Evolutionary conservation across 64 coral and sea anemone species (phyloP).

Genomic region (Exaiptasia diaphana): DNA sequence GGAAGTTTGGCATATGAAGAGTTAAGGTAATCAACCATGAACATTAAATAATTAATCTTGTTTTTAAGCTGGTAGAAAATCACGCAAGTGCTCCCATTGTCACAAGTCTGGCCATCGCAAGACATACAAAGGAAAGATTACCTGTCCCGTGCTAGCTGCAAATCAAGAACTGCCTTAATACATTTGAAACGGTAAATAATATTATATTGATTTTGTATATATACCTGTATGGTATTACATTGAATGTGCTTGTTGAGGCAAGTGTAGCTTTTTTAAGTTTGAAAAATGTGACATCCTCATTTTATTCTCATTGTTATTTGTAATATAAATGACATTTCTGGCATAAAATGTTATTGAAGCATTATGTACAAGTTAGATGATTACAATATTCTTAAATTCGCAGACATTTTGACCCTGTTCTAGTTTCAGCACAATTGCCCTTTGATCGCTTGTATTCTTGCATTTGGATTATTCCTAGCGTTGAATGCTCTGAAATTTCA

Average conservation of each 20-base stretch:
- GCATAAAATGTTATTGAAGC: too few relatives aligned
- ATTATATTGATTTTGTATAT: too few relatives aligned
- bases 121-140: not conserved
- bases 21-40: too few relatives aligned
- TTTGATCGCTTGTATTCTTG: not conserved
- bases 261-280: too few relatives aligned
- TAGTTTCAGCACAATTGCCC: not conserved
- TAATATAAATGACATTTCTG: too few relatives aligned
- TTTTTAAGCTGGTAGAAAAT: not conserved
- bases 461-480: constrained; percentile 12
- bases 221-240: too few relatives aligned
- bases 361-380: too few relatives aligned
- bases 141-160: not conserved
- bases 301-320: too few relatives aligned
- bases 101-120: not conserved
- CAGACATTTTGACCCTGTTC: not conserved
- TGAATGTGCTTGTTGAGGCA: too few relatives aligned
- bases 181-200: not conserved
- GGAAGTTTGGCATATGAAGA: too few relatives aligned
- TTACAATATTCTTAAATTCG: not conserved
- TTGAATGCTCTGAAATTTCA: constrained; percentile 18
- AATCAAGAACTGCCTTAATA: not conserved
- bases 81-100: not conserved
- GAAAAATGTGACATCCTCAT: too few relatives aligned
- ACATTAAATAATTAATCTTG: not conserved